phyloP scores from a whole-genome alignment of 1,140 invertebrate species.

The Aphaenogaster rudis region DNA sequence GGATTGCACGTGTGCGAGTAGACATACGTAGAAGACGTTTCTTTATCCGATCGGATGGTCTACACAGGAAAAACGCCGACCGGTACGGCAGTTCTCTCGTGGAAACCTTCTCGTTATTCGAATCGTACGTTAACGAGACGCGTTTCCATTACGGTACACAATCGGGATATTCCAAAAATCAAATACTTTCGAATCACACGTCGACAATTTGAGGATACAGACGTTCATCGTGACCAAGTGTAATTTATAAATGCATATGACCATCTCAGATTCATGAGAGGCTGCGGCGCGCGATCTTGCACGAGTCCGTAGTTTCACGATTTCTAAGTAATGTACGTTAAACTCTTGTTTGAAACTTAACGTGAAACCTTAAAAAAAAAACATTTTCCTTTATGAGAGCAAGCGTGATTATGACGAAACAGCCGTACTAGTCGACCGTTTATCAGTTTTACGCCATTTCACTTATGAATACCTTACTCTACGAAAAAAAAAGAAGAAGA shows the following conservation, averaged over 20 bases:
- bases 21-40: constrained; percentile 69
- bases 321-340: not conserved
- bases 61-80: constrained; percentile 27
- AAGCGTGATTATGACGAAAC: constrained; percentile 36
- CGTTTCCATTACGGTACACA: not conserved
- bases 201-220: not conserved
- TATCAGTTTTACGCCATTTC: constrained; percentile 6
- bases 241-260: constrained; percentile 41
- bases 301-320: not conserved
- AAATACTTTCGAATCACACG: not conserved
- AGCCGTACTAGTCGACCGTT: constrained; percentile 38
- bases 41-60: constrained; percentile 58
- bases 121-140: not conserved
- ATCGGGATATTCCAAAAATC: not conserved
- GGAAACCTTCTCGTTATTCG: not conserved
- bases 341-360: not conserved
- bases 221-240: constrained; percentile 25
- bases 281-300: constrained; percentile 10
- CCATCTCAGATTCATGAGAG: constrained; percentile 18
- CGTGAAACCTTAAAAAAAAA: not conserved
- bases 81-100: constrained; percentile 30
- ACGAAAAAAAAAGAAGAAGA: constrained; percentile 29
- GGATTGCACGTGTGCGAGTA: constrained; percentile 72
- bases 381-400: not conserved
- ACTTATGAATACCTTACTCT: constrained; percentile 51